Conservation (phyloP, 2,888 invertebrate species). For the Dryomyza anilis region DNA sequence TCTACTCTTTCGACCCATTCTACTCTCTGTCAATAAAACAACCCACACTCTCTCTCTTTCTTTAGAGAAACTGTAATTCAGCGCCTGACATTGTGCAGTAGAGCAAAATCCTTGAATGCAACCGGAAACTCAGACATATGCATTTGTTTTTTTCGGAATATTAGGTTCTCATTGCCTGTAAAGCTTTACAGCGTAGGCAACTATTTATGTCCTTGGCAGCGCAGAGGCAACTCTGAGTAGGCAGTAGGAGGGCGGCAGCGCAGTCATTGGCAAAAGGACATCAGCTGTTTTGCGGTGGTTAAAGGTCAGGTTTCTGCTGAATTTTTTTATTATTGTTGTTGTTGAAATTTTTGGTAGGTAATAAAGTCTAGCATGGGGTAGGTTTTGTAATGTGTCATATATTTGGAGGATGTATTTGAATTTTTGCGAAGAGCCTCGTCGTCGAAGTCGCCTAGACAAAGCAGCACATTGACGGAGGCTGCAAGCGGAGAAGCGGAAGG, state of each 20-base stretch:
- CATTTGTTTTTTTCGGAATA: neutral
- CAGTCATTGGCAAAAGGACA: too few species aligned
- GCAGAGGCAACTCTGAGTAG: too few species aligned
- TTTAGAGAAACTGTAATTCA: neutral
- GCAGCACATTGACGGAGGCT: too few species aligned
- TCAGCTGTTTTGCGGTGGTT: conserved; percentile 19
- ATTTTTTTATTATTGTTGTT: too few species aligned
- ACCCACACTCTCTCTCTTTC: neutral
- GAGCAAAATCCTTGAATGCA: neutral
- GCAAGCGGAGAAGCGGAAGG: too few species aligned
- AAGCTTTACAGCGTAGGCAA: too few species aligned
- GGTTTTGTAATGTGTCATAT: too few species aligned
- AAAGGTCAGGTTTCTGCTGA: conserved; percentile 23
- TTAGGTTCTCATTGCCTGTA: too few species aligned
- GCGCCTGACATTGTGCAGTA: neutral
- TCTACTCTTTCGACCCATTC: neutral
- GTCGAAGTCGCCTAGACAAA: conserved; percentile 40
- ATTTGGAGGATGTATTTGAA: too few species aligned
- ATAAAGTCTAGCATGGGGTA: too few species aligned
- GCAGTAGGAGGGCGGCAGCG: too few species aligned
- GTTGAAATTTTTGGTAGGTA: neutral
- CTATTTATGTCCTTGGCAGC: conserved; percentile 15
- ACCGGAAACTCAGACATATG: neutral
- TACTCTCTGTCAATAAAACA: neutral
- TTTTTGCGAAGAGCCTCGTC: too few species aligned